Evolutionary conservation across 1,140 invertebrate genomes (phyloP).

Genomic region (Drosophila nasuta): DNA sequence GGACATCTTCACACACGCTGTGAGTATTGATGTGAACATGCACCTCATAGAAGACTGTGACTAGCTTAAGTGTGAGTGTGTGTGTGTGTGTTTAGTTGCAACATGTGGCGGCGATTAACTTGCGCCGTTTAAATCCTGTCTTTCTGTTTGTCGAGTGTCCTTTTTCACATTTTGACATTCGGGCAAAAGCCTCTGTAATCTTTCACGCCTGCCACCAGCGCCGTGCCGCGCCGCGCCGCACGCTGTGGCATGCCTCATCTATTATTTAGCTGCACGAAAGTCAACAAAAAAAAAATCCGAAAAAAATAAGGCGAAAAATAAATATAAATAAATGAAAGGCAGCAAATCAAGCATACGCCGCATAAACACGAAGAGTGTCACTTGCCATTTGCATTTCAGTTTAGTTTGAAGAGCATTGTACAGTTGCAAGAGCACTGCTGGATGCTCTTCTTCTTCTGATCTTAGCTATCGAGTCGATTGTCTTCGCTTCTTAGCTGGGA

Average conservation of each 20-base stretch:
- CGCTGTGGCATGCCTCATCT: slow-evolving; percentile 10
- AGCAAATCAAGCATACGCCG: slow-evolving; percentile 43
- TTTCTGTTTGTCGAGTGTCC: background rate
- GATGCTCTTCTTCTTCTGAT: no score
- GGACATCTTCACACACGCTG: background rate
- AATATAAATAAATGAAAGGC: background rate
- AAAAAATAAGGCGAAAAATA: slow-evolving; percentile 4
- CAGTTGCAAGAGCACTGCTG: no score
- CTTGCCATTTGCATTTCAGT: slow-evolving; percentile 43
- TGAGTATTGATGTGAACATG: background rate
- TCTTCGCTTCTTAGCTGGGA: slow-evolving; percentile 30
- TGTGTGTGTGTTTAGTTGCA: background rate
- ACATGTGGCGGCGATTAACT: slow-evolving; percentile 6
- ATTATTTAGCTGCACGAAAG: slow-evolving; percentile 14
- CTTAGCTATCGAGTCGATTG: slow-evolving; percentile 37
- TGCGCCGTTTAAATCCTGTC: background rate
- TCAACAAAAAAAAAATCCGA: background rate
- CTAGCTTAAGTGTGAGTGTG: background rate
- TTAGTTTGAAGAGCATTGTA: background rate
- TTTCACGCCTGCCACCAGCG: slow-evolving; percentile 16
- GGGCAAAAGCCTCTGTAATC: slow-evolving; percentile 4
- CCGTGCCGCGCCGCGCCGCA: background rate
- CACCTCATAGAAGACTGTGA: background rate
- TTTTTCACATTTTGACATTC: slow-evolving; percentile 4
- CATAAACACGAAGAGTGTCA: slow-evolving; percentile 29